phyloP scores from a whole-genome alignment of 2,113 vertebrate genomes.

The Oncorhynchus tshawytscha region DNA sequence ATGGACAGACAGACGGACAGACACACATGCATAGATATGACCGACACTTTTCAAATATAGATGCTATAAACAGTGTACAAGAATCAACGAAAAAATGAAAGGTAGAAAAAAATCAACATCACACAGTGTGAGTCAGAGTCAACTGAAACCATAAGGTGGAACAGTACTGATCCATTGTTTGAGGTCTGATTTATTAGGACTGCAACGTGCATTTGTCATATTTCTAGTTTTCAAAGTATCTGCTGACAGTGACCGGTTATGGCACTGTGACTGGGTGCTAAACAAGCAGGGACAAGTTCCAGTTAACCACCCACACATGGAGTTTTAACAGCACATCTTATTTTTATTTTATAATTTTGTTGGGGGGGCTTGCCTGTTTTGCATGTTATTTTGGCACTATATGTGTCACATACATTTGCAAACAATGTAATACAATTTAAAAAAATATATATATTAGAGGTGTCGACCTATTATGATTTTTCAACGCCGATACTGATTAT shows the following conservation, averaged over 20 bases:
- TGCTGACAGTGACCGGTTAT: neutral
- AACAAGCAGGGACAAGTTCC: constrained; percentile 61
- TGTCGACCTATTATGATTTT: too few relatives aligned
- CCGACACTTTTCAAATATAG: neutral
- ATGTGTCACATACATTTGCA: too few relatives aligned
- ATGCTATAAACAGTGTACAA: neutral
- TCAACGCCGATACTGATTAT: too few relatives aligned
- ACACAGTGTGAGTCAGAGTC: neutral
- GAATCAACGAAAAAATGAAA: neutral
- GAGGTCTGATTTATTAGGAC: neutral
- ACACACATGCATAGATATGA: neutral
- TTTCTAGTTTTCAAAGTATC: neutral
- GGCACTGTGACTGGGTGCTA: constrained; percentile 13
- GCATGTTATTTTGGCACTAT: too few relatives aligned
- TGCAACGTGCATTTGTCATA: neutral
- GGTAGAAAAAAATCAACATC: neutral
- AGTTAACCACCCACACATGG: constrained; percentile 33
- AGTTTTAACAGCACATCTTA: neutral
- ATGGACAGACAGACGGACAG: constrained; percentile 1
- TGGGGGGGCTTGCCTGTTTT: too few relatives aligned
- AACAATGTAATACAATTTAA: too few relatives aligned
- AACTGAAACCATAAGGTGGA: neutral
- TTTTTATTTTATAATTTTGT: too few relatives aligned
- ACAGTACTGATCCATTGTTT: neutral
- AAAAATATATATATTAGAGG: too few relatives aligned